phyloP scores from a whole-genome alignment of 2,113 vertebrate species.

The Proterorhinus semilunaris region DNA sequence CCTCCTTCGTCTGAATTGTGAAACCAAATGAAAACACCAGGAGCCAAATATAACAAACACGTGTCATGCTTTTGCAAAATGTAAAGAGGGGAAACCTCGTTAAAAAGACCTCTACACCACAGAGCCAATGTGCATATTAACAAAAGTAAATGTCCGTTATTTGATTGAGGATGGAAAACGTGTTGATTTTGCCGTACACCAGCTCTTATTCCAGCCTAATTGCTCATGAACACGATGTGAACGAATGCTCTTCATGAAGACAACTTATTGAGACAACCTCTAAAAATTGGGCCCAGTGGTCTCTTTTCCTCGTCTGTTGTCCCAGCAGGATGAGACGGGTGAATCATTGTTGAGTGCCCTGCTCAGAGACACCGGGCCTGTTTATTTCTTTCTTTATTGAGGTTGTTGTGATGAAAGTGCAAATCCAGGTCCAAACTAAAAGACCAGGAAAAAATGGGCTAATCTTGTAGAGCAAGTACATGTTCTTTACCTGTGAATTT shows the following conservation, averaged over 20 bases:
- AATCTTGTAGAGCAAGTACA: constrained; percentile 62
- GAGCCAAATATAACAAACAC: constrained; percentile 40
- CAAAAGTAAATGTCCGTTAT: constrained; percentile 43
- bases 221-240: constrained; percentile 60
- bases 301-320: constrained; percentile 54
- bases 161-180: constrained; percentile 47
- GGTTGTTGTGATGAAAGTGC: constrained; percentile 66
- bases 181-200: constrained; percentile 45
- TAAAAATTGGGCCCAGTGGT: constrained; percentile 67
- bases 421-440: constrained; percentile 49
- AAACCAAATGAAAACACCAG: constrained; percentile 40
- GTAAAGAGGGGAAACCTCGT: constrained; percentile 43
- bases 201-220: constrained; percentile 36
- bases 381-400: constrained; percentile 81
- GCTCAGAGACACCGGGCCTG: constrained; percentile 71
- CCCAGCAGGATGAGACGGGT: constrained; percentile 41
- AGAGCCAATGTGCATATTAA: constrained; percentile 45
- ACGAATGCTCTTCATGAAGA: constrained; percentile 56
- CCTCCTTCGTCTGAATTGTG: constrained; percentile 22
- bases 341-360: constrained; percentile 72
- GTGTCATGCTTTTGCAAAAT: constrained; percentile 43
- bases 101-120: constrained; percentile 44
- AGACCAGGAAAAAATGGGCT: constrained; percentile 42
- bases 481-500: constrained; percentile 79
- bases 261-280: constrained; percentile 66